Evolutionary conservation across 2,113 vertebrate genomes (phyloP), one percentile per base, ranked within the genome.

Genomic region (Neogobius melanostomus): DNA sequence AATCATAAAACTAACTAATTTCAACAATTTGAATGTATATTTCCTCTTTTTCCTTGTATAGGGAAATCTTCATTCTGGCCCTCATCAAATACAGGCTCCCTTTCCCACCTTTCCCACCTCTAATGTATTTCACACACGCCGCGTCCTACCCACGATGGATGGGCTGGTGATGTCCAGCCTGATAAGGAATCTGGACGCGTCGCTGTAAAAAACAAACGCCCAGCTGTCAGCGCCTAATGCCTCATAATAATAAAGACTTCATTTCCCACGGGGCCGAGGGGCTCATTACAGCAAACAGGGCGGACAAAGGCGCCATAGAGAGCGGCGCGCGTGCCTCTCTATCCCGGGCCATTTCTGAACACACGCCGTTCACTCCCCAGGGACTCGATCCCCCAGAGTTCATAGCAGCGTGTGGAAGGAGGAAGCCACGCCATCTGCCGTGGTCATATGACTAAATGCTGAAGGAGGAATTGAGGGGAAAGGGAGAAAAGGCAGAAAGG

Each of bases 341-440:
- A 69, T 54, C 53, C 66, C 11, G 53, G 48, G 14, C 0, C 0
- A 44, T 12, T 61, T 50, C 57, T 57, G 16, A 54, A 77, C 79
- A 83, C 75, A 68, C 75, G 54, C 76, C 1, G 16, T 0, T 16
- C 0, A 21, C 8, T 87, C 87, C 80, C 84, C 0, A 0, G 84
- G 68, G 87, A 88, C 79, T 82, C 81, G 0, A 74, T 79, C 28
- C 84, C 87, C 85, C 81, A 82, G 81, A 77, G 81, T 84, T 76
- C 82, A 80, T n/a, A 79, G 82, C 84, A 75, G 87, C 82, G 78
- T 80, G 71, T 75, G 71, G 64, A 79, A 80, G 83, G 76, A 85
- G 73, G 82, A 87, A 79, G 75, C 72, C n/a, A 53, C 11, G 56
- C 84, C 83, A 88, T 88, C 88, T 90, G 86, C 67, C 74, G 6